Evolutionary conservation across 1,140 invertebrate species (phyloP).

Genomic region (Cryptotermes secundus): DNA sequence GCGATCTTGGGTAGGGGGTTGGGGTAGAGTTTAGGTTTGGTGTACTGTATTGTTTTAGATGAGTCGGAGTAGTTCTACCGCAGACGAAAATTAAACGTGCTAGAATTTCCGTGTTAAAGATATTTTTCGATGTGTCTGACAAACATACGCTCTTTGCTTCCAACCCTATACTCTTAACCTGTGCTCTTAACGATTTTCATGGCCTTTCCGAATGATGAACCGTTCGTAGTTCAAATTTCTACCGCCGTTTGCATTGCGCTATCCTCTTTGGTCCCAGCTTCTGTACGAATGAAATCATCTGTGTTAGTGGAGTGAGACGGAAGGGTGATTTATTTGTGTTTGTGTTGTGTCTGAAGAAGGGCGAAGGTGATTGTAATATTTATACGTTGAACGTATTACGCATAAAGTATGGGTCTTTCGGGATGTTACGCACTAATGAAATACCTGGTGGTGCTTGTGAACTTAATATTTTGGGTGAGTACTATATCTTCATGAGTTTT

Average conservation of each 20-base stretch:
- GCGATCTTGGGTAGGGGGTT: no score
- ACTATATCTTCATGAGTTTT: neutral
- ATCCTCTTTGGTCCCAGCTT: neutral
- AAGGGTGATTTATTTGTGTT: neutral
- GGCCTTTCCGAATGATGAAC: no score
- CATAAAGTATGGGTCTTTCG: conserved; percentile 59
- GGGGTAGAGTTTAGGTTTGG: no score
- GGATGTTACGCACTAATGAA: conserved; percentile 69
- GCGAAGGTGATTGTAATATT: neutral
- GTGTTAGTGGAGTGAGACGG: neutral
- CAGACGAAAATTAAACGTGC: no score
- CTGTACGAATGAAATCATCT: neutral
- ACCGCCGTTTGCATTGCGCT: neutral
- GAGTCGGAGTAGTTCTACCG: no score
- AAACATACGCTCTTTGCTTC: no score
- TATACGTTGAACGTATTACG: neutral
- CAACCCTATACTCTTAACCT: no score
- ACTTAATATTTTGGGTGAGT: conserved; percentile 72
- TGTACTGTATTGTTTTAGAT: no score
- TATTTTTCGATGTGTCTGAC: no score
- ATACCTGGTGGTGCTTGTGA: conserved; percentile 67
- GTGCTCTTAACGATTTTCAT: no score
- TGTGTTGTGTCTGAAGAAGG: neutral
- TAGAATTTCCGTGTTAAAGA: no score
- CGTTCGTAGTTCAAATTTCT: neutral